Evolutionary conservation across 2,888 invertebrate genomes (phyloP), one percentile per base, ranked within the genome.

Genomic region (Lepidocyrtoides sp.): DNA sequence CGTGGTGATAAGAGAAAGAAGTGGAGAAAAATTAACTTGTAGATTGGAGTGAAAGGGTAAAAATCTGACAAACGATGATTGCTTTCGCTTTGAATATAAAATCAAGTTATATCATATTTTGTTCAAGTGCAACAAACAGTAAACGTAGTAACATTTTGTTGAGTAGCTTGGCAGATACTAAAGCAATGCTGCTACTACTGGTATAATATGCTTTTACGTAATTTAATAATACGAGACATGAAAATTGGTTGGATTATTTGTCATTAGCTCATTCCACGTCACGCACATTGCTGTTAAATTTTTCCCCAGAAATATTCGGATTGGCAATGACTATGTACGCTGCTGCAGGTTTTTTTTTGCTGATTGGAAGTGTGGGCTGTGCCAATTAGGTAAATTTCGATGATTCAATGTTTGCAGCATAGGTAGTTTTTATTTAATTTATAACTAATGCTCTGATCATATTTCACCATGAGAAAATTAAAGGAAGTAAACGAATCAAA

Each of bases 11-110:
- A 20, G 69, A 36, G n/a, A n/a, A n/a, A 41, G 36, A 36, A 36
- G 36, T 36, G 36, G 36, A 36, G 2, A 41, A 23, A 72, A 72
- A 41, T 72, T 72, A 72, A 72, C 69, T 72, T 72, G 69, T 72
- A 41, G 69, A 72, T 72, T 72, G 41, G 26, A 72, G 41, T 41
- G 41, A 72, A 41, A 20, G 20, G 41, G 66, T n/a, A 72, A 72
- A 72, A 41, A 72, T 72, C 69, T 36, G 69, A 72, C 17, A 72
- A 12, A 7, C 17, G 54, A 17, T 20, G 54, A 63, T 63, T 26
- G 63, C 29, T 32, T 54, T 54, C n/a, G 0, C 7, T 26, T 10
- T 60, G 60, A 26, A 60, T n/a, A 17, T 26, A 32, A 63, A 63
- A 63, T 63, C 63, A 63, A 63, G 54, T 4, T 5, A 2, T 60